These are phyloP conservation scores for Trogon surrucura DNA, from an alignment of 2,113 vertebrate genomes.

Conservation along the genomic window DNA sequence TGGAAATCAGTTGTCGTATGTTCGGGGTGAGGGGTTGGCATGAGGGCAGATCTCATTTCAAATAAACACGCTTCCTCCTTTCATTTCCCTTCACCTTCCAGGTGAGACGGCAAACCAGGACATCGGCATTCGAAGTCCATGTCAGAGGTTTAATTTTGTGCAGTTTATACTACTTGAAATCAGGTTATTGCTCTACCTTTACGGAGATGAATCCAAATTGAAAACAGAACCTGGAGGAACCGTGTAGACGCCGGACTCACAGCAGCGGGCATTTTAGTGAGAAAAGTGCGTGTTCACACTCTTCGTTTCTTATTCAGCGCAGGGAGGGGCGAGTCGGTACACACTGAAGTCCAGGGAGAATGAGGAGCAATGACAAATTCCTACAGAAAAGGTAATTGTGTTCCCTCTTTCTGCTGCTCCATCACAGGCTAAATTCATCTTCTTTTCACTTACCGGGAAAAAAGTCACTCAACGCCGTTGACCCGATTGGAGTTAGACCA, in stretches of 20 bases:
- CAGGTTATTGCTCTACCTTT: conserved; percentile 63
- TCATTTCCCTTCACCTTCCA: conserved; percentile 45
- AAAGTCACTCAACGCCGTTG: neutral
- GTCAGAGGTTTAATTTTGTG: conserved; percentile 51
- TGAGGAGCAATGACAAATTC: neutral
- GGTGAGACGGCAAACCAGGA: neutral
- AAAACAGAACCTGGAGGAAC: conserved; percentile 49
- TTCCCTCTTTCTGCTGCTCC: neutral
- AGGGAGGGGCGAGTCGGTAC: neutral
- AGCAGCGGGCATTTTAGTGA: neutral
- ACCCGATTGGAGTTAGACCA: neutral
- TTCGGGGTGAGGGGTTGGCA: neutral
- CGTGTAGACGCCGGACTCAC: conserved; percentile 1
- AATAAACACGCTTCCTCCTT: conserved; percentile 39
- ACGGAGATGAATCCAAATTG: conserved; percentile 63
- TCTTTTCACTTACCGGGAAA: neutral
- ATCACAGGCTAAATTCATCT: neutral
- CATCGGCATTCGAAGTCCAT: conserved; percentile 19
- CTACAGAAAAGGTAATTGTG: neutral
- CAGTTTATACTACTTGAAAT: conserved; percentile 46
- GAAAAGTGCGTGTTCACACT: neutral
- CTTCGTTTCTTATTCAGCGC: neutral
- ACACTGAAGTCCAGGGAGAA: neutral
- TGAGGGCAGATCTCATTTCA: conserved; percentile 44
- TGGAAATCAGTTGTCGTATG: conserved; percentile 25